These are phyloP conservation scores for Drosophila nebulosa DNA, from an alignment of 1,140 invertebrate species.

Conservation along the genomic window DNA sequence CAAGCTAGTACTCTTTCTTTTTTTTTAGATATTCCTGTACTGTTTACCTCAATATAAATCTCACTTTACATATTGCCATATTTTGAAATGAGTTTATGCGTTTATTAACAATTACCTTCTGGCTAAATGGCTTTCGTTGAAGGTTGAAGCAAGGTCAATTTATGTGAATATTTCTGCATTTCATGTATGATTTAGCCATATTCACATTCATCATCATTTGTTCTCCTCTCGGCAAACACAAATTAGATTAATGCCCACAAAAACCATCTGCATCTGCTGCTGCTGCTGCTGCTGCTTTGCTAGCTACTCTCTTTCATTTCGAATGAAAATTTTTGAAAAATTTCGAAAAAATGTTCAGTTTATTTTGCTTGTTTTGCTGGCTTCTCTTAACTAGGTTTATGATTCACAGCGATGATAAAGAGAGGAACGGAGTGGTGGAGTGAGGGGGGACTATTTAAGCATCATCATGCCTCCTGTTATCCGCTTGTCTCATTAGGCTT, in stretches of 20 bases:
- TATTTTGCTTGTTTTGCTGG: neutral
- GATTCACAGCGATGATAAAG: neutral
- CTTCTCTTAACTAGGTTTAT: neutral
- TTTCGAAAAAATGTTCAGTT: neutral
- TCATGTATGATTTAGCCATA: neutral
- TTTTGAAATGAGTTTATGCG: too few species aligned
- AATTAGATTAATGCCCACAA: neutral
- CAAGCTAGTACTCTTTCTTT: too few species aligned
- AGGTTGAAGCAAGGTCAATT: neutral
- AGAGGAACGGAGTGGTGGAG: neutral
- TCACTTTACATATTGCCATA: too few species aligned
- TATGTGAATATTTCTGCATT: neutral
- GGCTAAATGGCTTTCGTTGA: neutral
- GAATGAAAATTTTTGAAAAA: neutral
- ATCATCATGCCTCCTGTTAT: neutral
- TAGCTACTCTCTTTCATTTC: neutral
- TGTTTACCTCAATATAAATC: too few species aligned
- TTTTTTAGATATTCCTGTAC: too few species aligned
- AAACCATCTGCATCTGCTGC: neutral
- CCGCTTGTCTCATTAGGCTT: slow-evolving; percentile 4
- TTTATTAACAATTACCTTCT: too few species aligned
- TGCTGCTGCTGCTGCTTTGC: neutral
- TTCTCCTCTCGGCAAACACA: neutral
- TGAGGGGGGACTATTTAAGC: neutral
- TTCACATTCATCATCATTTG: neutral